Base-by-base conservation (phyloP, 2,888 invertebrate genomes). In the Chironomus tentans region DNA sequence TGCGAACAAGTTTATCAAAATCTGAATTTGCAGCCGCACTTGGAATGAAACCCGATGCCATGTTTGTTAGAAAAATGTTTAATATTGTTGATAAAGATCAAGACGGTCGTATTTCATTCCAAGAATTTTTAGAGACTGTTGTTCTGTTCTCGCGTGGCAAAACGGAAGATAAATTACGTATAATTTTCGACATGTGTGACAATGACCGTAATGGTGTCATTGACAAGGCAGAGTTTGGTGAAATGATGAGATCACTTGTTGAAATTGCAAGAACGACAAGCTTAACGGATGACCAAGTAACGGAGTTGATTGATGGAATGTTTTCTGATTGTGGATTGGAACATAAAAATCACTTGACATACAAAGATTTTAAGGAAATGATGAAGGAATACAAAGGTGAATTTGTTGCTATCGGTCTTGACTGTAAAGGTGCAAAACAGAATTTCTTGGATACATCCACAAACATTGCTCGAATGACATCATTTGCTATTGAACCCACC, bases 101-200 rank as follows among this genome's bases (percentile, higher is more conserved):
- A 77, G 95, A 96, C 83, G 96, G 97, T 2, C 87, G 94, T 77
- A 97, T 98, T 79, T 95, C 94, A 4, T 98, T 98, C 82, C 93
- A 94, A 88, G 97, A 97, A 84, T 98, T 98, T 83, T 85, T 98
- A 72, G 95, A 97, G 81, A 97, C 97, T 0, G 96, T 97, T 1
- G 92, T 96, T 0, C 83, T 96, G 2, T 97, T 97, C 82, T 95
- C 96, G 0, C 89, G 94, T 0, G 97, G 96, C 5, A 94, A 94
- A 79, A 95, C 95, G 0, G 96, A 96, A 80, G 95, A 96, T 81
- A 97, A 97, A 81, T 85, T 97, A 48, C 87, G 96, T 4, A 96
- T 97, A 47, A 95, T 98, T 78, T 97, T 97, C 81, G 95, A 97
- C 82, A 97, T 98, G 97, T 97, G 97, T 80, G 97, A 97, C 82